A percentile compares a stretch with the other conserved stretches of the same genome.
Conservation (phyloP, 2,888 invertebrate species). For the Diplazon laetatorius region DNA sequence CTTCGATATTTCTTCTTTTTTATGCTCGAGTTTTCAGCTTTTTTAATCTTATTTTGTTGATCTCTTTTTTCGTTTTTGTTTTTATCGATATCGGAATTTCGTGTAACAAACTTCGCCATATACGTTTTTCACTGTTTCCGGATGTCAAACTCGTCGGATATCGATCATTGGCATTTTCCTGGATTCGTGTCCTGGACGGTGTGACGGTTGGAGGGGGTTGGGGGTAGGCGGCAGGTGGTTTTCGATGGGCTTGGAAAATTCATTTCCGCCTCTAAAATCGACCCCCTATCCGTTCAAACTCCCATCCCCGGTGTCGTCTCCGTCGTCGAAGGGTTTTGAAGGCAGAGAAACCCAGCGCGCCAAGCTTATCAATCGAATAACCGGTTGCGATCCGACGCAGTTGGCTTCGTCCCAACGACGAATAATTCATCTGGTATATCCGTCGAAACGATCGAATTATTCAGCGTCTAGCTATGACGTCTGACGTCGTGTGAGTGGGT, state of each 20-base stretch:
- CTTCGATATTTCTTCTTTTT: no score
- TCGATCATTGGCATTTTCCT: constrained; percentile 63
- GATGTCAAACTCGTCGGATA: constrained; percentile 61
- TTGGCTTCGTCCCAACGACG: constrained; percentile 3
- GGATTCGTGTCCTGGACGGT: constrained; percentile 27
- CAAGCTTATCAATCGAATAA: constrained; percentile 39
- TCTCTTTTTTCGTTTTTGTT: constrained; percentile 9
- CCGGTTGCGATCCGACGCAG: constrained; percentile 21
- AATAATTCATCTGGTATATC: constrained; percentile 46
- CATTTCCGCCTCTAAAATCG: constrained; percentile 58
- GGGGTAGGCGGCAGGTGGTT: no score
- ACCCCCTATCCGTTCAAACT: constrained; percentile 3
- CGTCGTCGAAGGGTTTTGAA: constrained; percentile 10
- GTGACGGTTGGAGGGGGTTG: no score
- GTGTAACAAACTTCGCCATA: constrained; percentile 41
- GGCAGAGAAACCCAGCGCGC: neutral
- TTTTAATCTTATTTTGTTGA: neutral
- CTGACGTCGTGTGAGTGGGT: no score
- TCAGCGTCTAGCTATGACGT: neutral
- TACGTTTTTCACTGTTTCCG: constrained; percentile 42
- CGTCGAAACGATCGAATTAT: constrained; percentile 32
- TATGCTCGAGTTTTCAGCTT: neutral
- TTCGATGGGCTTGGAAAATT: constrained; percentile 46
- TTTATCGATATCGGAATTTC: constrained; percentile 9
- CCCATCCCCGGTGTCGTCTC: constrained; percentile 5